Evolutionary conservation across 2,888 invertebrate genomes (phyloP), one percentile per base, ranked within the genome.

Genomic region (Parapristionchus giblindavisi): DNA sequence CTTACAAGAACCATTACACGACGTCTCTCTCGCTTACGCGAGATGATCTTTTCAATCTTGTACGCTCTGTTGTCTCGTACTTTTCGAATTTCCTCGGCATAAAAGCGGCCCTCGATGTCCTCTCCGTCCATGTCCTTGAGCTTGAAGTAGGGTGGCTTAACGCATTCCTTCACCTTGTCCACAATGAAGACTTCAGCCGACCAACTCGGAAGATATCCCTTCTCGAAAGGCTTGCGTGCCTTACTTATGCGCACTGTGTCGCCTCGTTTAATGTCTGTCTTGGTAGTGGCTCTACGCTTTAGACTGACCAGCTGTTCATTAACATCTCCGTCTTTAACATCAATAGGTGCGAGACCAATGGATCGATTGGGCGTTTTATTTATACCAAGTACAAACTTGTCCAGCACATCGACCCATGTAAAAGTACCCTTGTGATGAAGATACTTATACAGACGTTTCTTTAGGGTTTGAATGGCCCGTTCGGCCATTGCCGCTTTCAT

Each of bases 401-500:
- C 29, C 3, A n/a, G 24, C 1, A 21, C 61, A 14, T 36, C 38
- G 4, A 38, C 27, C 61, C 61, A 61, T 17, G 38, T 3, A 3
- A 24, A 1, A 21, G 61, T 24, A 5, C 24, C 24, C 27, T 14
- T 36, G 11, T 38, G 38, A 27, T 61, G 21, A 8, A 61, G 17
- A 14, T 61, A 61, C 11, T 38, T 36, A 38, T 61, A 61, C 5
- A 61, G 24, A 0, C 61, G 36, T 0, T 27, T 21, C 38, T 61
- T 61, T n/a, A 61, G 38, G 8, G 61, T 34, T 24, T 60, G 60
- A 60, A 60, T 60, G 34, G 34, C 34, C n/a, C 60, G 34, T 24
- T 58, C 58, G 21, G 61, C 61, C 61, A 61, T 61, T 17, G 34
- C 34, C 3, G 58, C 58, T 21, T 58, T 60, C 34, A 36, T 60